Percentiles rank a stretch among this genome's conserved stretches.
Conservation (phyloP, 2,888 invertebrate genomes). For the Liposcelis brunnea region DNA sequence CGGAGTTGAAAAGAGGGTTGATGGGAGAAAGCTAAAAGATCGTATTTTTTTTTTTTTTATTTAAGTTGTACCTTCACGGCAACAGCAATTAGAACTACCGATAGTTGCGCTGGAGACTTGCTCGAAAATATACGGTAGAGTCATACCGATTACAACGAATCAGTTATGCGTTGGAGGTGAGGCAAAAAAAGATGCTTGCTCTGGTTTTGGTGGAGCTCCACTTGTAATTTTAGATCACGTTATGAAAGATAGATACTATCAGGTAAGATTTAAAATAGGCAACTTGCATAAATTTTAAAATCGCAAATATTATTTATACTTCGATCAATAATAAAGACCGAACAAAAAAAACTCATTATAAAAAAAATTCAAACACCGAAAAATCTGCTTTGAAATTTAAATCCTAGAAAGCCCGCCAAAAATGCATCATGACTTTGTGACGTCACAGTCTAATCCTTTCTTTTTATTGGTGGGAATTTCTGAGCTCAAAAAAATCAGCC, state of each 20-base stretch:
- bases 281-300: neutral
- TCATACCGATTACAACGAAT: conserved; percentile 40
- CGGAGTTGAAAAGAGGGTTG: too few species aligned
- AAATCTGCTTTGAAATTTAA: too few species aligned
- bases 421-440: too few species aligned
- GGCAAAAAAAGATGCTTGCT: conserved; percentile 54
- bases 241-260: conserved; percentile 17
- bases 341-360: neutral
- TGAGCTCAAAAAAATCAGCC: too few species aligned
- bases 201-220: conserved; percentile 64
- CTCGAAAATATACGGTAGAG: conserved; percentile 46
- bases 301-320: neutral
- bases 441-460: too few species aligned
- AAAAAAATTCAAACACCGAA: too few species aligned
- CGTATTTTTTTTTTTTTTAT: conserved; percentile 9
- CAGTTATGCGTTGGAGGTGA: conserved; percentile 62
- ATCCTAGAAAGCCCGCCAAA: too few species aligned
- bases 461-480: too few species aligned
- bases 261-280: conserved; percentile 14
- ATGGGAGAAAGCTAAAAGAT: too few species aligned
- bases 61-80: conserved; percentile 24
- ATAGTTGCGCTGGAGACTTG: conserved; percentile 48
- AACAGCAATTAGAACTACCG: conserved; percentile 46
- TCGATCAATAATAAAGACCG: too few species aligned
- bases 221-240: conserved; percentile 30